Evolutionary conservation across 2,888 invertebrate genomes (phyloP), one percentile per base, ranked within the genome.

Genomic region (Electrophaes corylata): DNA sequence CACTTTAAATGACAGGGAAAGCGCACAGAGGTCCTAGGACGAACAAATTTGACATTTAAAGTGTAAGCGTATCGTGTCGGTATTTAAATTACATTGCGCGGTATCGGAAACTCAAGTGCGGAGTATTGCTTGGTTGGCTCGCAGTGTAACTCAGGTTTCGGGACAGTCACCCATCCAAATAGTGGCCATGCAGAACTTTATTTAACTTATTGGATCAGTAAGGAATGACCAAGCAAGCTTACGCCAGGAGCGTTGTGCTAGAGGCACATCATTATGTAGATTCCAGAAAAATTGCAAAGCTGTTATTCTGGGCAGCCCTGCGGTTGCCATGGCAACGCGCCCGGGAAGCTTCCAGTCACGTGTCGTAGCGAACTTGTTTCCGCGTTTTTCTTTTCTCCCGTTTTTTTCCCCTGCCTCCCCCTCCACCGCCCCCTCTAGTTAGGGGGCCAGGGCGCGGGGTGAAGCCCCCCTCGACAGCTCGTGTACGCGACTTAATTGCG

Each of bases 401-500:
- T 78, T 80, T 88, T 89, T 90, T 90, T 86, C 84, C 79, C 71
- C 76, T 76, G 70, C 47, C 58, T 62, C 60, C 78, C 72, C 75
- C 77, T 71, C 48, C 60, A 62, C 19, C 45, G 6, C 40, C 48
- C 57, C 50, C 52, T 52, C 60, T 55, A 57, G 54, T 54, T 61
- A 37, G 65, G 53, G 63, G 54, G 40, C 10, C 19, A 53, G 60
- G 61, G 53, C 43, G 62, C 55, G 72, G 73, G 74, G 72, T 69
- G 70, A 60, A 69, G 70, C 73, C 67, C 61, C 79, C 81, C 83
- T 79, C 80, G 70, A 78, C 77, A 78, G 81, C 86, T 84, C 86
- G 88, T 88, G 88, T 88, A 87, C 87, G 88, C 81, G 85, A 87
- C 91, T 91, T 91, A 91, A 91, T 91, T 91, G 91, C 90, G 91